Conservation (phyloP, 2,113 vertebrate species). For the Toxostoma redivivum region DNA sequence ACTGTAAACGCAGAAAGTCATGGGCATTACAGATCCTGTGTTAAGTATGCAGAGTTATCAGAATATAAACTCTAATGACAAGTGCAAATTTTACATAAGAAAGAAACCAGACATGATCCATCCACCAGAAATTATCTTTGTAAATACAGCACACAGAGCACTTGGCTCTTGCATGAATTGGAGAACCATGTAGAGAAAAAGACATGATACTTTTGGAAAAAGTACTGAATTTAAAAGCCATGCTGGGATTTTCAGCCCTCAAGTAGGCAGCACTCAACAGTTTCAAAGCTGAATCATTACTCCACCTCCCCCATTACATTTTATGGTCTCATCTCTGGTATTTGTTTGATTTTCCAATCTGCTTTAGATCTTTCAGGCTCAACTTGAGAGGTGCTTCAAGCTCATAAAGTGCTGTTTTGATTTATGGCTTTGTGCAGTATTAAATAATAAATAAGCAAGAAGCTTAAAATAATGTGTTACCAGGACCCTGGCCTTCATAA, state of each 20-base stretch:
- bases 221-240: not conserved
- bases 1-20: not conserved
- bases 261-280: not conserved
- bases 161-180: not conserved
- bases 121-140: not conserved
- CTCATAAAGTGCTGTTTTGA: not conserved
- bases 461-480: not conserved
- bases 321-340: not conserved
- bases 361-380: not conserved
- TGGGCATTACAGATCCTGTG: not conserved
- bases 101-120: not conserved
- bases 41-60: conserved; percentile 42
- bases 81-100: conserved; percentile 5
- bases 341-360: not conserved
- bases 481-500: not conserved
- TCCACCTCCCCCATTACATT: not conserved
- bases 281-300: not conserved
- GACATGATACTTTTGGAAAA: not conserved
- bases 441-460: conserved; percentile 30
- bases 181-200: not conserved
- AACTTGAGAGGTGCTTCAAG: not conserved
- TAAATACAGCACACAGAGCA: not conserved
- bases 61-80: conserved; percentile 32
- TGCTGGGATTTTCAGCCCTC: not conserved
- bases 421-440: not conserved